Percentiles rank a stretch among this genome's conserved stretches.
phyloP scores from a whole-genome alignment of 92 coral and sea anemone genomes.

The Porites cylindrica region DNA sequence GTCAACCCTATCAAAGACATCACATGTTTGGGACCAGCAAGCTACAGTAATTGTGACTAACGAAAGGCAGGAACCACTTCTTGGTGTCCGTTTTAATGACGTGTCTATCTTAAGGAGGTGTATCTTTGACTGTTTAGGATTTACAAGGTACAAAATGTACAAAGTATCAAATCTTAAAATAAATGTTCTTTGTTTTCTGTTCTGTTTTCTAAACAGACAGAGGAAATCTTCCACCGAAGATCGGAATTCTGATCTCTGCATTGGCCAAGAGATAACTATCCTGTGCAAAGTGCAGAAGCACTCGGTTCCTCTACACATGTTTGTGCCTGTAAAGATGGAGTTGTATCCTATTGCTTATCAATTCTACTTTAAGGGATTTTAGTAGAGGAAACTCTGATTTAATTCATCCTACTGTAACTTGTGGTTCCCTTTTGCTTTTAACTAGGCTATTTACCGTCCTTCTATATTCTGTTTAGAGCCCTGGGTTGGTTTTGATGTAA shows the following conservation, averaged over 20 bases:
- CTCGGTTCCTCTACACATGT: constrained; percentile 79
- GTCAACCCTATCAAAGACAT: no score
- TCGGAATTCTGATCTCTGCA: neutral
- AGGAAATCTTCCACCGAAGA: neutral
- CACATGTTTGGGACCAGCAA: no score
- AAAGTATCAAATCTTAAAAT: neutral
- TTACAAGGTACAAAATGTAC: no score
- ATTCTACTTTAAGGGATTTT: neutral
- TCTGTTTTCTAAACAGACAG: neutral
- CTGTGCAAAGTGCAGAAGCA: constrained; percentile 59
- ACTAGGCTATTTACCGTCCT: no score
- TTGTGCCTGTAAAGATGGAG: constrained; percentile 77
- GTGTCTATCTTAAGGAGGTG: no score
- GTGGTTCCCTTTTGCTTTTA: no score
- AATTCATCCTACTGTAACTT: neutral
- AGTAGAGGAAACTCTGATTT: neutral
- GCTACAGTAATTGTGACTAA: no score
- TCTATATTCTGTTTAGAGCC: no score
- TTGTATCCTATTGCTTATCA: constrained; percentile 83
- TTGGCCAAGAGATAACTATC: constrained; percentile 40
- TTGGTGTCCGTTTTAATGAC: no score
- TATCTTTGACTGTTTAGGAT: no score
- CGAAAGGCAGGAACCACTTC: no score
- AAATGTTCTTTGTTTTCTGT: neutral
- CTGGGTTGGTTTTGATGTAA: no score